Percentiles rank a stretch among this genome's conserved stretches.
These are phyloP conservation scores for Rugalucina vietnamica DNA, from an alignment of 2,888 invertebrate species.

Conservation along the genomic window DNA sequence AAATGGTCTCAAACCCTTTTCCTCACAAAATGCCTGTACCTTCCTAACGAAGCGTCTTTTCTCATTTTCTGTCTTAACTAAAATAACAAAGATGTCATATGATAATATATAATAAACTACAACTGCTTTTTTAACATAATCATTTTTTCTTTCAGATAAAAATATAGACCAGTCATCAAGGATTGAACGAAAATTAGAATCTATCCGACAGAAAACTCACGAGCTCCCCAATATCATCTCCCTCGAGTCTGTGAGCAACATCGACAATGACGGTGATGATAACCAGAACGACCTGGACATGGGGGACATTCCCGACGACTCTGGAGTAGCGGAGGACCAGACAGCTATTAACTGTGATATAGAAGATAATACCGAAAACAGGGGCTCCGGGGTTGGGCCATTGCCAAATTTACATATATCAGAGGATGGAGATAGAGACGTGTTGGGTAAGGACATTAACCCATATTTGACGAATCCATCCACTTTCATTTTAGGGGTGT, in stretches of 20 bases:
- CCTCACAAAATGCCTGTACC: no score
- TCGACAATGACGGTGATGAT: neutral
- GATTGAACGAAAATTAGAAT: conserved; percentile 46
- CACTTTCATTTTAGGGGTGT: no score
- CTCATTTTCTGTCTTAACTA: no score
- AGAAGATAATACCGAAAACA: neutral
- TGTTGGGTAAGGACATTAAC: conserved; percentile 62
- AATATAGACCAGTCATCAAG: neutral
- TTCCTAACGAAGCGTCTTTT: no score
- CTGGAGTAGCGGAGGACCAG: neutral
- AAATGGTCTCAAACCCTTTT: no score
- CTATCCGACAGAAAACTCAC: conserved; percentile 62
- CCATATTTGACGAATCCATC: neutral
- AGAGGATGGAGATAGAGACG: conserved; percentile 43
- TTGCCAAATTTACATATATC: conserved; percentile 39
- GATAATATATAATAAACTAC: no score
- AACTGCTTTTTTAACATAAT: neutral
- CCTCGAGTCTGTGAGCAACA: conserved; percentile 18
- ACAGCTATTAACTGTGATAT: neutral
- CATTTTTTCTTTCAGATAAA: conserved; percentile 30
- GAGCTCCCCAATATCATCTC: conserved; percentile 53
- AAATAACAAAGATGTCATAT: no score
- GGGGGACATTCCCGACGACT: neutral
- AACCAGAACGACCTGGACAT: neutral
- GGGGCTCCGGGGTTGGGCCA: neutral